Evolutionary conservation across 2,113 vertebrate species (phyloP).

Genomic region (Polyodon spathula): DNA sequence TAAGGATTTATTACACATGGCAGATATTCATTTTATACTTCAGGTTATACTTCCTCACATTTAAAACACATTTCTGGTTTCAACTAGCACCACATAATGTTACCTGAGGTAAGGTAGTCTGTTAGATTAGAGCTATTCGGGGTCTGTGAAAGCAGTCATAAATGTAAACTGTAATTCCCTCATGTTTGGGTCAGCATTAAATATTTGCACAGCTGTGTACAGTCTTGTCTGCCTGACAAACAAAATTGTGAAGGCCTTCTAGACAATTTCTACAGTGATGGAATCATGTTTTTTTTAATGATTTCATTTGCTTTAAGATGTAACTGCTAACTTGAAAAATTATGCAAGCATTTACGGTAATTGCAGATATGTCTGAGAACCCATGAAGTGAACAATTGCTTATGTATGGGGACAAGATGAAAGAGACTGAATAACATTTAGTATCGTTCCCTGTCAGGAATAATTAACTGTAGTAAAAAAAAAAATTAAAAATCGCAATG

Average conservation of each 20-base stretch:
- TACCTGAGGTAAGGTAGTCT: no score
- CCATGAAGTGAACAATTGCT: background rate
- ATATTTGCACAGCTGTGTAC: background rate
- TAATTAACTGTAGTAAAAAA: background rate
- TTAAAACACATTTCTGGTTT: no score
- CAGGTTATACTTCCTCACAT: no score
- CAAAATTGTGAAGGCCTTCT: background rate
- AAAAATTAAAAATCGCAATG: background rate
- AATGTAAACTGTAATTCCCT: background rate
- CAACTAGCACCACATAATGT: no score
- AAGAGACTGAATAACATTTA: background rate
- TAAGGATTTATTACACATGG: no score
- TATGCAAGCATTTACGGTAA: constrained; percentile 3
- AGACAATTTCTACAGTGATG: background rate
- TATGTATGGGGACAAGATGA: background rate
- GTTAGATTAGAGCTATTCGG: no score
- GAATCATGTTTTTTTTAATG: background rate
- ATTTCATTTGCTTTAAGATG: background rate
- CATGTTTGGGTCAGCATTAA: constrained; percentile 6
- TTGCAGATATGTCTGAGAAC: background rate
- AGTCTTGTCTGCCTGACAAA: constrained; percentile 5
- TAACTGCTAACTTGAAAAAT: background rate
- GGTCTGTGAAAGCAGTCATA: no score
- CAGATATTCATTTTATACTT: no score
- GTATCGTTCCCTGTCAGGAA: background rate